A percentile compares a stretch with the other conserved stretches of the same genome.
Evolutionary conservation across 2,113 vertebrate genomes (phyloP).

Genomic region (Mystacornis crossleyi): DNA sequence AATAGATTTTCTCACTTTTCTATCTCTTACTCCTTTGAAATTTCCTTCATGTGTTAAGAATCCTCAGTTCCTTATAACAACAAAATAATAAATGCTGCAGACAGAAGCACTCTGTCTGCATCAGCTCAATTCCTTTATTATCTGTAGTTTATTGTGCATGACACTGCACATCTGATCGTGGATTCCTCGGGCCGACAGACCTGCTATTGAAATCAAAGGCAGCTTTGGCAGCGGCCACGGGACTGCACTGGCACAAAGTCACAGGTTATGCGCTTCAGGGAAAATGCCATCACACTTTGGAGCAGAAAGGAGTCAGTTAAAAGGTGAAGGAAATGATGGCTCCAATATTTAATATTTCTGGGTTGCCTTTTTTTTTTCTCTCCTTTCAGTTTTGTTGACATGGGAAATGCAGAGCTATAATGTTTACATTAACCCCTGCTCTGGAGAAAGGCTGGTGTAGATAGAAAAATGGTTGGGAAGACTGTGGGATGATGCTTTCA

Average conservation of each 20-base stretch:
- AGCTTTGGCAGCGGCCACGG: neutral
- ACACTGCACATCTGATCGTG: neutral
- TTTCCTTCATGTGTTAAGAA: neutral
- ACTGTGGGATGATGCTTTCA: neutral
- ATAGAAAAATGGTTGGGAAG: neutral
- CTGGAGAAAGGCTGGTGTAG: neutral
- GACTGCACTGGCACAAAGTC: neutral
- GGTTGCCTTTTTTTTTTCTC: neutral
- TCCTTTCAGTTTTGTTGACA: neutral
- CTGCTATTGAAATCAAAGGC: constrained; percentile 2
- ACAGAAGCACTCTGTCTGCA: constrained; percentile 39
- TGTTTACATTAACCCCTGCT: neutral
- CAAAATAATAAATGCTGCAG: constrained; percentile 3
- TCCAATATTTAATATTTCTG: neutral
- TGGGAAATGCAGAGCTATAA: neutral
- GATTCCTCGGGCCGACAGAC: neutral
- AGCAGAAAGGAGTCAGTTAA: neutral
- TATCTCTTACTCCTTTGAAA: neutral
- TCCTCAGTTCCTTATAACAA: neutral
- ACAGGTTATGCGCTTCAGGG: neutral
- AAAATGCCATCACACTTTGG: neutral
- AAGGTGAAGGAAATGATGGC: neutral
- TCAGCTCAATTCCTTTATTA: constrained; percentile 24
- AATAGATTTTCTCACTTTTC: neutral
- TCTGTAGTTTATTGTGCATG: constrained; percentile 27